Evolutionary conservation across 1,140 invertebrate species (phyloP).

Genomic region (Brachionus manjavacas): DNA sequence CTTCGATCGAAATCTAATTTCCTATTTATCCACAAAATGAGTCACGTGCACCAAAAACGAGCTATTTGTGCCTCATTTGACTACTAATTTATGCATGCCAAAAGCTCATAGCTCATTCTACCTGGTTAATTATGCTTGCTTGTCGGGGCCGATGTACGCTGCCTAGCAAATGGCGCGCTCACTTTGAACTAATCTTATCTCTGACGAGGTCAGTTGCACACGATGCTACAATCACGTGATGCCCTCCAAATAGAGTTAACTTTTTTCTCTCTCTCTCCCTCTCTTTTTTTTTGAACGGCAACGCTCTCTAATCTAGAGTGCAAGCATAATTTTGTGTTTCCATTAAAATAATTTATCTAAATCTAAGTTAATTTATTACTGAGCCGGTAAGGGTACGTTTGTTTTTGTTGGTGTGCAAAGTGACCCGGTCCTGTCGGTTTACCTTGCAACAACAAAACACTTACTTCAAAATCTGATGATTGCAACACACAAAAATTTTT

Average conservation of each 20-base stretch:
- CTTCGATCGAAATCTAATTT: background rate
- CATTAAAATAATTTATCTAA: background rate
- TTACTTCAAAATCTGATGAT: too few species aligned
- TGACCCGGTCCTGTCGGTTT: background rate
- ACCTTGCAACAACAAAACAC: background rate
- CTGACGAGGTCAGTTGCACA: background rate
- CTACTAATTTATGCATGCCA: background rate
- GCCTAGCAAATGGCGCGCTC: background rate
- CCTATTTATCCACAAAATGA: background rate
- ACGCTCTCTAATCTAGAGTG: background rate
- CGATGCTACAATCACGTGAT: background rate
- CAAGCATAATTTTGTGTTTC: constrained; percentile 16
- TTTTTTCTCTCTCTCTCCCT: too few species aligned
- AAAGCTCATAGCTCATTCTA: background rate
- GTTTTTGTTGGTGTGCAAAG: background rate
- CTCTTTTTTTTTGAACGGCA: background rate
- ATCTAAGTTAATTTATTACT: constrained; percentile 33
- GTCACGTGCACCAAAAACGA: background rate
- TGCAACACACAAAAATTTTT: background rate
- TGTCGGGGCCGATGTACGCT: background rate
- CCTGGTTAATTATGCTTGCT: background rate
- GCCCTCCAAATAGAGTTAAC: background rate
- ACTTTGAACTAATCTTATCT: background rate
- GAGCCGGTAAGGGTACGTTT: background rate
- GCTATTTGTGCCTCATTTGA: background rate